Conservation (phyloP, 2,888 invertebrate genomes). For the Dasypogon diadema region DNA sequence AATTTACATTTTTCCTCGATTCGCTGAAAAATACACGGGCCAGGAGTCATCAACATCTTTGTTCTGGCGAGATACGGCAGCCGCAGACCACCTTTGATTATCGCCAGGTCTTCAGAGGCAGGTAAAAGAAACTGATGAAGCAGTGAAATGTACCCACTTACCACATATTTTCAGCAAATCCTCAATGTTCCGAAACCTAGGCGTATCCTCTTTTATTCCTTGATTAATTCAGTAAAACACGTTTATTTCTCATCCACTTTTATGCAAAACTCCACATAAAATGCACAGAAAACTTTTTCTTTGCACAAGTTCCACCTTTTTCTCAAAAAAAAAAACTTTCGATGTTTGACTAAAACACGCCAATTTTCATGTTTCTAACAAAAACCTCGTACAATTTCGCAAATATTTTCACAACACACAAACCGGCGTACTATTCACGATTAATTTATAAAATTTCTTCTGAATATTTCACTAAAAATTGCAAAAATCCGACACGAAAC, state of each 20-base stretch:
- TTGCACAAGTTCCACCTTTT: constrained; percentile 41
- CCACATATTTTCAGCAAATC: constrained; percentile 34
- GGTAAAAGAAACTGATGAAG: neutral
- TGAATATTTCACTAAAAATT: constrained; percentile 31
- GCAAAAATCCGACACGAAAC: constrained; percentile 40
- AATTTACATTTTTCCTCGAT: constrained; percentile 32
- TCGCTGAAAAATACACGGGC: neutral
- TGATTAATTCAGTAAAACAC: neutral
- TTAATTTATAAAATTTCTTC: constrained; percentile 15
- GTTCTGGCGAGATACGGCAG: constrained; percentile 10
- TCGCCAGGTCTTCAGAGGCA: neutral
- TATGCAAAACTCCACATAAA: constrained; percentile 29
- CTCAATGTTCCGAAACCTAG: neutral
- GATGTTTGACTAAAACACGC: constrained; percentile 4
- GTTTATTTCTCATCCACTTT: neutral
- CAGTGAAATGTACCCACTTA: neutral
- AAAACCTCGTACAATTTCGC: constrained; percentile 4
- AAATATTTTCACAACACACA: neutral
- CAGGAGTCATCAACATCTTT: constrained; percentile 13
- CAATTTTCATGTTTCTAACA: constrained; percentile 32
- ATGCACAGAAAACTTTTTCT: constrained; percentile 19
- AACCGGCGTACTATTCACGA: constrained; percentile 1
- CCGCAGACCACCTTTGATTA: neutral
- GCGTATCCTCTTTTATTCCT: constrained; percentile 24
- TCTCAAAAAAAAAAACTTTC: constrained; percentile 12